Evolutionary conservation across 2,113 vertebrate species (phyloP).

Genomic region (Alligator mississippiensis): DNA sequence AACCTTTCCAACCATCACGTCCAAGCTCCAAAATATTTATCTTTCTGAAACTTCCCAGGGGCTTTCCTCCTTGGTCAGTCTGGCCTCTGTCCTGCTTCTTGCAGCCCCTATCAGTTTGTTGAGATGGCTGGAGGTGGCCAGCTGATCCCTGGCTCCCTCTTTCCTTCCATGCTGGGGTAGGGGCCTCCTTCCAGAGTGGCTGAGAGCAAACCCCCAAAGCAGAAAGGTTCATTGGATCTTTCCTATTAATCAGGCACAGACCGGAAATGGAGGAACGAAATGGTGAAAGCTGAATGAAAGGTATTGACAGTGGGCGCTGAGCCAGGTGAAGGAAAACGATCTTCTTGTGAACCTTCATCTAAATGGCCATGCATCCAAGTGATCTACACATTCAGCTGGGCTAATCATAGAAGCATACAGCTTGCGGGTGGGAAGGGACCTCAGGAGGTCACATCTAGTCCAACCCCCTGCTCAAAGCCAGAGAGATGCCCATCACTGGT

Average conservation of each 20-base stretch:
- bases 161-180: no score
- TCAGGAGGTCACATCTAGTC: not conserved
- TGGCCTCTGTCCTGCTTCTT: no score
- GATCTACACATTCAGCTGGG: not conserved
- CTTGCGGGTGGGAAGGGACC: not conserved
- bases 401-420: accelerated
- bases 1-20: no score
- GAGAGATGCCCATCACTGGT: no score
- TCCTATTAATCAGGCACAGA: not conserved
- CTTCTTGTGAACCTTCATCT: not conserved
- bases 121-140: no score
- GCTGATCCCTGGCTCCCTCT: no score
- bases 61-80: no score
- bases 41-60: no score
- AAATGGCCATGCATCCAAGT: not conserved
- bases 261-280: accelerated
- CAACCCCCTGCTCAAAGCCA: no score
- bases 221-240: accelerated
- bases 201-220: not conserved
- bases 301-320: accelerated
- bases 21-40: no score
- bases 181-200: not conserved
- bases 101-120: no score
- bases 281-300: not conserved
- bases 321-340: not conserved